phyloP scores from a whole-genome alignment of 2,888 invertebrate genomes.

The Dermolepida albohirtum region DNA sequence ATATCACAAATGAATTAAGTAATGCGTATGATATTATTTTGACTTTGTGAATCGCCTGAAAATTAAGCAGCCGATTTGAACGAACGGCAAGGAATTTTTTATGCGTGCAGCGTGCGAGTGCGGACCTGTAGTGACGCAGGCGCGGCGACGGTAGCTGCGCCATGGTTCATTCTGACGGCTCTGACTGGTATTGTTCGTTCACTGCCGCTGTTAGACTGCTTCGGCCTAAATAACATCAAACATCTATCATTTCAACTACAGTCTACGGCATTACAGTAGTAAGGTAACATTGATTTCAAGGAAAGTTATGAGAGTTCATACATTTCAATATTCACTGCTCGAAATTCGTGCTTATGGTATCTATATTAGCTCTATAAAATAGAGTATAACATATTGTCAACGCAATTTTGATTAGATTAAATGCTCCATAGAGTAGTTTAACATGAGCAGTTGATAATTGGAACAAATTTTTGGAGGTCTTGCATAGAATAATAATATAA shows the following conservation, averaged over 20 bases:
- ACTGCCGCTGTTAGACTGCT: constrained; percentile 53
- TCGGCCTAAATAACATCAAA: constrained; percentile 53
- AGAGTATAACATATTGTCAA: too few species aligned
- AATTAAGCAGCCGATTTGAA: constrained; percentile 24
- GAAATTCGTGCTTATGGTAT: neutral
- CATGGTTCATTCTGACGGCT: constrained; percentile 64
- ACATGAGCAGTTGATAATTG: too few species aligned
- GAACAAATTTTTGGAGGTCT: too few species aligned
- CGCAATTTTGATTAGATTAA: too few species aligned
- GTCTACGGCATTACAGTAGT: constrained; percentile 31
- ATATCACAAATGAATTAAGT: constrained; percentile 16
- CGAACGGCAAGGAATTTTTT: constrained; percentile 11
- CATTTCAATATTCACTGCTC: neutral
- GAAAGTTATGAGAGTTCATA: neutral
- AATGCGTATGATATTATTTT: constrained; percentile 13
- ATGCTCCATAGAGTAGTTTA: too few species aligned
- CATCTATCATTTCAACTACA: constrained; percentile 50
- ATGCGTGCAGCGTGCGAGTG: constrained; percentile 53
- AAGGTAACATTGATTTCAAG: constrained; percentile 14
- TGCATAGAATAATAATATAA: too few species aligned
- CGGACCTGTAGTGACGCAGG: constrained; percentile 67
- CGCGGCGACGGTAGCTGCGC: constrained; percentile 66
- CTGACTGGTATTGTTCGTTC: constrained; percentile 51
- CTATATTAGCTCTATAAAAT: too few species aligned
- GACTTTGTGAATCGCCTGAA: constrained; percentile 25